phyloP scores from a whole-genome alignment of 2,888 invertebrate species.

The Sipha maydis region DNA sequence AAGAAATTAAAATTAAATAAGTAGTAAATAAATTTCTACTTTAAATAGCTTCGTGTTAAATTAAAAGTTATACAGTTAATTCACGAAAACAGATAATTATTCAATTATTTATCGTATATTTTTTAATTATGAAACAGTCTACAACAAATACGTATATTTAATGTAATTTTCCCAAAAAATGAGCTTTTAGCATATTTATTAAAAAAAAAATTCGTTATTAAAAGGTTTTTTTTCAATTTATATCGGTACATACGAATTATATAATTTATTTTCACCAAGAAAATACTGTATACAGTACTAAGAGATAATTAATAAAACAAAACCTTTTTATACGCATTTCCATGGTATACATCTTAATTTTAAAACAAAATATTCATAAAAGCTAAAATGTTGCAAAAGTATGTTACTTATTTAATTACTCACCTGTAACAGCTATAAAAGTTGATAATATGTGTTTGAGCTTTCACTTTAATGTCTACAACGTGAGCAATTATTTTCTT shows the following conservation, averaged over 20 bases:
- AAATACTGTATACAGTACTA: too few species aligned
- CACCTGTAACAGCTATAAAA: background rate
- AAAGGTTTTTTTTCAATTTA: too few species aligned
- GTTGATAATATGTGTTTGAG: background rate
- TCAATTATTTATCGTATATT: background rate
- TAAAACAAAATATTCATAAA: background rate
- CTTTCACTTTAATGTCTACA: background rate
- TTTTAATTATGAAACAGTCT: background rate
- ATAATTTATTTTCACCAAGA: too few species aligned
- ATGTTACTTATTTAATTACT: background rate
- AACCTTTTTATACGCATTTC: too few species aligned
- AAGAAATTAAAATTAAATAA: too few species aligned
- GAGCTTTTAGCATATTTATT: too few species aligned
- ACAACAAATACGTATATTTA: background rate
- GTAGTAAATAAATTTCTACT: background rate
- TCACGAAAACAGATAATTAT: background rate
- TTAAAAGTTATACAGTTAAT: background rate
- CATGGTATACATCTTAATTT: too few species aligned
- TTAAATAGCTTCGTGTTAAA: background rate
- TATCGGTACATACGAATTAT: too few species aligned
- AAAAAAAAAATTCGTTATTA: too few species aligned
- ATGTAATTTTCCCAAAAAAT: background rate
- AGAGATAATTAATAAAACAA: too few species aligned
- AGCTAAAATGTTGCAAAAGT: background rate
- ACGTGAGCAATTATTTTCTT: background rate